Evolutionary conservation across 2,113 vertebrate species (phyloP).

Genomic region (Lasiurus cinereus): DNA sequence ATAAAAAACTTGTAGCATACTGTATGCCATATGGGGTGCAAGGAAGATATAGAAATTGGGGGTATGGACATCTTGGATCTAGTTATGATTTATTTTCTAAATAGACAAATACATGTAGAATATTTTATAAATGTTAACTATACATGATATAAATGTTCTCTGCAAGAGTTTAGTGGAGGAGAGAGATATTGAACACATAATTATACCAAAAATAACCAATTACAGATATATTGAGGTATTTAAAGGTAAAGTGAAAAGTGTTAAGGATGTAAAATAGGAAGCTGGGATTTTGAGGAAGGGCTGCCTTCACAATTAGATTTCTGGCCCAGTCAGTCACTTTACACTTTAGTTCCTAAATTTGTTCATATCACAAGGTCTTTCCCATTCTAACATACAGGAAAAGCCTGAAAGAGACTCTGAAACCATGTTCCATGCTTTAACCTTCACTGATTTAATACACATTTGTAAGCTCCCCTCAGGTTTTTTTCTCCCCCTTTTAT

Average conservation of each 20-base stretch:
- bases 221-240: not conserved
- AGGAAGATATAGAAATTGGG: not conserved
- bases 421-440: not conserved
- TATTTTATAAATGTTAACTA: not conserved
- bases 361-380: not conserved
- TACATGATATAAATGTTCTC: not conserved
- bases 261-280: not conserved
- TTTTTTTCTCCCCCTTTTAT: not conserved
- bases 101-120: not conserved
- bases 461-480: not conserved
- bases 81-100: conserved; percentile 13
- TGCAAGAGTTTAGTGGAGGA: not conserved
- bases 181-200: not conserved
- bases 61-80: not conserved
- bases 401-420: not conserved
- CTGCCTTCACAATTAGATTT: not conserved
- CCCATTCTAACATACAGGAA: not conserved
- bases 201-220: not conserved
- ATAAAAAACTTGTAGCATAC: not conserved
- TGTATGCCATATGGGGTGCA: not conserved
- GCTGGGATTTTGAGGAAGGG: not conserved
- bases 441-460: not conserved
- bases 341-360: not conserved
- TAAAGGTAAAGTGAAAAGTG: not conserved
- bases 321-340: not conserved